Evolutionary conservation across 2,797 vertebrate species (phyloP).

Genomic region (Dicrostonyx torquatus): DNA sequence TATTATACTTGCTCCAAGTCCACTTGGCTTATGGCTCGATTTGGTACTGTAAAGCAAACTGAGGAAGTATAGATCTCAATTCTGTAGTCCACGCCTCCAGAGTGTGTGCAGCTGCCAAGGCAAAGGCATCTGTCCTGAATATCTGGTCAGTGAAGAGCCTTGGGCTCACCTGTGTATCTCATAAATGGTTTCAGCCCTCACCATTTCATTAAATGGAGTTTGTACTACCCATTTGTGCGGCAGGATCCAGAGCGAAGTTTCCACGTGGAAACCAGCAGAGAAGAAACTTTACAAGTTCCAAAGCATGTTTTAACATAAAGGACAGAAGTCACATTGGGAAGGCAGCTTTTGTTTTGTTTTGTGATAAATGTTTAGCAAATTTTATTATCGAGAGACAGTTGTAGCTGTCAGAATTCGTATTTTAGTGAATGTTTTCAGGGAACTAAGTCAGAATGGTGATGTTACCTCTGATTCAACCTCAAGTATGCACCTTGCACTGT

Average conservation of each 20-base stretch:
- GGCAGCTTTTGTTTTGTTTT: neutral
- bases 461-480: neutral
- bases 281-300: neutral
- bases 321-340: neutral
- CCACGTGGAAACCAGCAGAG: neutral
- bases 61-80: neutral
- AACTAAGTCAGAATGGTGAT: conserved; percentile 33
- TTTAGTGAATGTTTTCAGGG: conserved; percentile 39
- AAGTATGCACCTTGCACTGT: neutral
- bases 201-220: neutral
- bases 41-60: neutral
- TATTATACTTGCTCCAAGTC: neutral
- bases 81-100: neutral
- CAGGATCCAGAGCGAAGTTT: neutral
- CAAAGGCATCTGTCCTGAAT: neutral
- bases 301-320: neutral
- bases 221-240: neutral
- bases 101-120: neutral
- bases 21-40: neutral
- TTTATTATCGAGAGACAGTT: neutral
- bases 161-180: neutral
- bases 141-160: neutral
- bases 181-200: neutral
- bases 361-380: neutral
- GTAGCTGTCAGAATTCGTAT: neutral